These are phyloP conservation scores for Oreonectes daqikongensis DNA, from an alignment of 2,797 vertebrate species.

Conservation along the genomic window DNA sequence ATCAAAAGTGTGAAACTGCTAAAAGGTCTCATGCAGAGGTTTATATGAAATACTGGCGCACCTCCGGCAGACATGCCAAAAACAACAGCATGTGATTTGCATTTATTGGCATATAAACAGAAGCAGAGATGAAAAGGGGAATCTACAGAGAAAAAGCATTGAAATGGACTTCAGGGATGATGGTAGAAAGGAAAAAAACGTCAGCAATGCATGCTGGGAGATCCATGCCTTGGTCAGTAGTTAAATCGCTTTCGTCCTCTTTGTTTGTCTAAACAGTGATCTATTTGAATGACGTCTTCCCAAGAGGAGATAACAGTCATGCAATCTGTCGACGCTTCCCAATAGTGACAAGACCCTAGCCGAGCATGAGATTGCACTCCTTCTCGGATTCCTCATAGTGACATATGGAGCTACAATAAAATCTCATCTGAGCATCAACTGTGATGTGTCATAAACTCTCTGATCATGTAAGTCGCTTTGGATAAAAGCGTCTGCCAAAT, in stretches of 20 bases:
- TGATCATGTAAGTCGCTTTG: too few species aligned
- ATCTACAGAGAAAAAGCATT: constrained; percentile 45
- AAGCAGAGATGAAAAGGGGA: constrained; percentile 50
- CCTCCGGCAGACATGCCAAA: constrained; percentile 3
- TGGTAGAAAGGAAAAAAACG: constrained; percentile 37
- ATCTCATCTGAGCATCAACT: constrained; percentile 63
- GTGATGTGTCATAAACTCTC: constrained; percentile 60
- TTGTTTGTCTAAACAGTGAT: constrained; percentile 41
- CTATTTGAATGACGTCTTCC: constrained; percentile 60
- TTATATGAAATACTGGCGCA: constrained; percentile 16
- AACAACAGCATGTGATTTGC: constrained; percentile 30
- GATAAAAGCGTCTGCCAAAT: too few species aligned
- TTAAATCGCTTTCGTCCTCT: constrained; percentile 9
- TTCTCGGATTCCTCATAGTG: constrained; percentile 35
- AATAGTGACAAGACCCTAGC: constrained; percentile 49
- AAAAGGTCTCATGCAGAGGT: neutral
- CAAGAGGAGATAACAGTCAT: constrained; percentile 50
- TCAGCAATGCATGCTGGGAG: constrained; percentile 47
- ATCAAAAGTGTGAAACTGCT: neutral
- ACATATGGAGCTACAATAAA: constrained; percentile 64
- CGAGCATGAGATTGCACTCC: neutral
- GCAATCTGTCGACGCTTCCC: constrained; percentile 63
- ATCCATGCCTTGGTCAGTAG: constrained; percentile 25
- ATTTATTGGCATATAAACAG: constrained; percentile 29
- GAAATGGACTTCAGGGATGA: constrained; percentile 50